phyloP scores from a whole-genome alignment of 2,888 invertebrate species.

The Tridacna crocea region DNA sequence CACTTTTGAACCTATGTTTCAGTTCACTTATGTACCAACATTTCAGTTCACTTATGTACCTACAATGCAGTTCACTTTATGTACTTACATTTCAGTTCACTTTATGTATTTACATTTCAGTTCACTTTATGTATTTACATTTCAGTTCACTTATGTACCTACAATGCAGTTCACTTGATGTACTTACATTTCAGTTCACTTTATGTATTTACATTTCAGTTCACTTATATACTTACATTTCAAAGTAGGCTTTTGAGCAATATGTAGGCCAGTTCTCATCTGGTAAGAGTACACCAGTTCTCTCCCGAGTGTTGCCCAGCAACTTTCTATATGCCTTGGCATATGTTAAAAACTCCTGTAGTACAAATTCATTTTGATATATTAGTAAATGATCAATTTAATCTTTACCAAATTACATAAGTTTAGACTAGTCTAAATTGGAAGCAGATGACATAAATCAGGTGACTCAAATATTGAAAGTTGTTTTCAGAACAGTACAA shows the following conservation, averaged over 20 bases:
- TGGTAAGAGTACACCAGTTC: constrained; percentile 67
- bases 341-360: constrained; percentile 76
- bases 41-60: too few species aligned
- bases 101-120: too few species aligned
- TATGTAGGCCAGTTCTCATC: constrained; percentile 63
- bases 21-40: constrained; percentile 54
- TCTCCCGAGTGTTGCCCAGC: constrained; percentile 59
- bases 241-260: constrained; percentile 78
- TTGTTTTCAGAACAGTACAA: too few species aligned
- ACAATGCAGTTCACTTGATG: too few species aligned
- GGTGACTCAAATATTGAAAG: too few species aligned
- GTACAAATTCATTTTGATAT: constrained; percentile 21
- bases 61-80: too few species aligned
- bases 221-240: constrained; percentile 66
- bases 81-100: constrained; percentile 74
- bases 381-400: too few species aligned
- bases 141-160: too few species aligned
- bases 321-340: constrained; percentile 70
- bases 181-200: constrained; percentile 68
- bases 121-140: constrained; percentile 61
- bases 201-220: neutral
- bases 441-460: too few species aligned
- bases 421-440: too few species aligned
- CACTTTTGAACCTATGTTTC: too few species aligned
- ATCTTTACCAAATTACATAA: too few species aligned